These are phyloP conservation scores for Rhagium mordax DNA, from an alignment of 2,888 invertebrate genomes.

Conservation along the genomic window DNA sequence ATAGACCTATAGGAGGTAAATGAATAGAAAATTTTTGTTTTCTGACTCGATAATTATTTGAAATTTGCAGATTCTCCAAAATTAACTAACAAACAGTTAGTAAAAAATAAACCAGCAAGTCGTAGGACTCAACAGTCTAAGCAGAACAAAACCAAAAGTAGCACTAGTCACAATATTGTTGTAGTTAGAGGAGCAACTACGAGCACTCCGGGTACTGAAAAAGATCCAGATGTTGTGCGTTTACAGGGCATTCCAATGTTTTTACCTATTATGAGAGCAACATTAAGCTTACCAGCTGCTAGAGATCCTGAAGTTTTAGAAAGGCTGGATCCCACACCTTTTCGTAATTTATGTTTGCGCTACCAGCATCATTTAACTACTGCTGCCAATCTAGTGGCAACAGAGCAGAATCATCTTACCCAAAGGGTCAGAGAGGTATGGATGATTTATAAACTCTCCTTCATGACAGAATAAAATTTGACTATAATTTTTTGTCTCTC, in stretches of 20 bases:
- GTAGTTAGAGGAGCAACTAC: slow-evolving; percentile 84
- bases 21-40: background rate
- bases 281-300: slow-evolving; percentile 87
- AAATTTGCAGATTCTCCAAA: slow-evolving; percentile 83
- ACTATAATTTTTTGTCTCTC: too few relatives aligned
- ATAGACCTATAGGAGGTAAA: slow-evolving; percentile 87
- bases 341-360: slow-evolving; percentile 83
- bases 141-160: slow-evolving; percentile 68
- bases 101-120: slow-evolving; percentile 60
- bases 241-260: slow-evolving; percentile 90
- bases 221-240: slow-evolving; percentile 83
- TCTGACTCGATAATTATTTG: background rate
- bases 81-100: slow-evolving; percentile 75
- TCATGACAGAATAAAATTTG: background rate
- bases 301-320: slow-evolving; percentile 92
- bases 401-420: slow-evolving; percentile 84
- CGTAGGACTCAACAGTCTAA: slow-evolving; percentile 65
- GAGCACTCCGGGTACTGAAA: slow-evolving; percentile 73
- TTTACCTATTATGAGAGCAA: slow-evolving; percentile 92
- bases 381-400: slow-evolving; percentile 86
- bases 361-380: slow-evolving; percentile 89
- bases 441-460: background rate
- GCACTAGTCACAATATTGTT: slow-evolving; percentile 82
- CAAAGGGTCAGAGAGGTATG: slow-evolving; percentile 84
- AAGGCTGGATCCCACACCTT: slow-evolving; percentile 76